phyloP scores from a whole-genome alignment of 2,888 invertebrate genomes.

The Lomographa bimaculata region DNA sequence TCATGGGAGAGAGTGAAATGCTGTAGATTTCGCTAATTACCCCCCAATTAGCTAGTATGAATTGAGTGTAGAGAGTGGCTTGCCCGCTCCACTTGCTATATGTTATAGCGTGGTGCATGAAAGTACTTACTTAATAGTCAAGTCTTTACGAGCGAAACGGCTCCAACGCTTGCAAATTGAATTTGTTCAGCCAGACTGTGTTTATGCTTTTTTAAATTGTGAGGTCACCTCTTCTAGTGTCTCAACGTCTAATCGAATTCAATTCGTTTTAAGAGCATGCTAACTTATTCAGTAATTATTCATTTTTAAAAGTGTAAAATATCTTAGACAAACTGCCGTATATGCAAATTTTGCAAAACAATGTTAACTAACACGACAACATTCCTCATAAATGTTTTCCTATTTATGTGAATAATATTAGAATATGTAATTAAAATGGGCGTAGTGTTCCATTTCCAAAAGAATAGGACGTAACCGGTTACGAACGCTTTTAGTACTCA shows the following conservation, averaged over 20 bases:
- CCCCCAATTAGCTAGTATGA: constrained; percentile 72
- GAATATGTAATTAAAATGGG: constrained; percentile 17
- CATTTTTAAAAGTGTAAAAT: constrained; percentile 8
- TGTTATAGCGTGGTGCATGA: constrained; percentile 74
- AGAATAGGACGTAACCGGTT: constrained; percentile 18
- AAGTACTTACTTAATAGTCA: constrained; percentile 69
- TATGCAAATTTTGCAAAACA: constrained; percentile 13
- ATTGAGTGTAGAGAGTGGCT: constrained; percentile 77
- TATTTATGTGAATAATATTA: constrained; percentile 18
- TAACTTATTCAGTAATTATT: constrained; percentile 4
- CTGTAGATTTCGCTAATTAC: constrained; percentile 65
- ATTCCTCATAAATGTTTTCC: constrained; percentile 10
- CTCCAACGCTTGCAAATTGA: constrained; percentile 46
- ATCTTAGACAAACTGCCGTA: constrained; percentile 4
- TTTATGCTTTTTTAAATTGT: constrained; percentile 35
- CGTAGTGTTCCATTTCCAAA: constrained; percentile 20
- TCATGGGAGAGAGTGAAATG: constrained; percentile 68
- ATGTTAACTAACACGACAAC: constrained; percentile 7
- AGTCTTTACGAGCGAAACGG: constrained; percentile 58
- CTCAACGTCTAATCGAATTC: constrained; percentile 15
- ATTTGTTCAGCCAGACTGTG: constrained; percentile 38
- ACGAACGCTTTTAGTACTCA: constrained; percentile 22
- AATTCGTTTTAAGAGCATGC: constrained; percentile 15
- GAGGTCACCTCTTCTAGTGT: constrained; percentile 15
- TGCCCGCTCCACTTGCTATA: constrained; percentile 80